Conservation (phyloP, 2,888 invertebrate genomes). For the Andrena bucephala region DNA sequence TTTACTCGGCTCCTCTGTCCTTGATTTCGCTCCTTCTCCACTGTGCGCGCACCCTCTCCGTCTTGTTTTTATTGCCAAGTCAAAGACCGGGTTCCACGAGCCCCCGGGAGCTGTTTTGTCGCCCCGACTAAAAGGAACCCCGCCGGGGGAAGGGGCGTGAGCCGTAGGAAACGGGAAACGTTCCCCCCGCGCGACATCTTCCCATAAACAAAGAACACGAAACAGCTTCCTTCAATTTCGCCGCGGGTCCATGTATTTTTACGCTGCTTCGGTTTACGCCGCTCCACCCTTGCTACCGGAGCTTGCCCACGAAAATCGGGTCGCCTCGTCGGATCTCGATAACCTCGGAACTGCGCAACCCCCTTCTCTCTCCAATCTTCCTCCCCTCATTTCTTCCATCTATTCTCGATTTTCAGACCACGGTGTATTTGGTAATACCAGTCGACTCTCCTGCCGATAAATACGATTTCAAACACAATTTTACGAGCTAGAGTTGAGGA, state of each 20-base stretch:
- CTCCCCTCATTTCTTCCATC: background rate
- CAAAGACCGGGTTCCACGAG: slow-evolving; percentile 64
- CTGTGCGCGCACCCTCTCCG: background rate
- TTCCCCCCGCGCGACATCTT: slow-evolving; percentile 38
- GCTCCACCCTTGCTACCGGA: background rate
- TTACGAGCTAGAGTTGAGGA: background rate
- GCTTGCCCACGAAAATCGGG: slow-evolving; percentile 17
- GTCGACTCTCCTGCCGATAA: background rate
- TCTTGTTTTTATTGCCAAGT: slow-evolving; percentile 71
- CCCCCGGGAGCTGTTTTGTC: slow-evolving; percentile 67
- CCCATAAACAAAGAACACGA: slow-evolving; percentile 40
- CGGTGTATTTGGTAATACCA: background rate
- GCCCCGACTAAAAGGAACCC: slow-evolving; percentile 44
- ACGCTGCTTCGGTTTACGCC: slow-evolving; percentile 17
- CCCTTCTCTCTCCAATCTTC: too few species aligned
- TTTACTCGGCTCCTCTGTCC: slow-evolving; percentile 49
- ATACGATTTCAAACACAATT: background rate
- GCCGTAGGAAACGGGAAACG: slow-evolving; percentile 33
- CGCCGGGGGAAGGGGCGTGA: slow-evolving; percentile 31
- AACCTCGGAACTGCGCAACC: background rate
- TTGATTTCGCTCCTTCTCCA: background rate
- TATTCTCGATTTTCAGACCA: background rate
- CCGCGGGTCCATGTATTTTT: slow-evolving; percentile 28
- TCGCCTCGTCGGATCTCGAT: background rate
- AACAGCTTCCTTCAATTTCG: slow-evolving; percentile 28